A percentile compares a stretch with the other conserved stretches of the same genome.
Conservation (phyloP, 2,888 invertebrate species). For the Megaustenia siamemsis region DNA sequence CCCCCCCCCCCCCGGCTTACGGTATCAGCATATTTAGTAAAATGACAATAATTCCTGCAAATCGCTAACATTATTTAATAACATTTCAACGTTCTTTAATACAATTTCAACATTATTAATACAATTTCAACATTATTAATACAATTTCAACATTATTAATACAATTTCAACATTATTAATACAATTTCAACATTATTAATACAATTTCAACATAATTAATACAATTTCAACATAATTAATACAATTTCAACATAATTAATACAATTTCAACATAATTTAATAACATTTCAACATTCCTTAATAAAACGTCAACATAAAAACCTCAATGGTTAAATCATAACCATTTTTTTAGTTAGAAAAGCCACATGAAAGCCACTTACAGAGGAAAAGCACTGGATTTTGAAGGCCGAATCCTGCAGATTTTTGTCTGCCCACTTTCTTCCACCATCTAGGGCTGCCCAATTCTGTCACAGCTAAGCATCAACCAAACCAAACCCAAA, state of each 20-base stretch:
- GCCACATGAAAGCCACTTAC: neutral
- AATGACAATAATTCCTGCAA: neutral
- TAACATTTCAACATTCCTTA: neutral
- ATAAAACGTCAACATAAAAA: neutral
- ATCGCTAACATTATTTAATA: neutral
- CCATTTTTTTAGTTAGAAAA: too few species aligned
- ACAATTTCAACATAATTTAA: neutral
- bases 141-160: too few species aligned
- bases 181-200: too few species aligned
- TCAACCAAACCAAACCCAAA: conserved; percentile 96
- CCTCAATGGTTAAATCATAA: neutral
- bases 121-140: too few species aligned
- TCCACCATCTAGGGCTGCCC: conserved; percentile 85
- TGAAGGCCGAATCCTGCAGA: neutral
- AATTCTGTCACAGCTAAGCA: conserved; percentile 87
- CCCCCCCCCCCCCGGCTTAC: neutral
- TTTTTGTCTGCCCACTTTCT: conserved; percentile 80
- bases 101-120: neutral
- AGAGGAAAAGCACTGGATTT: neutral
- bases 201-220: too few species aligned
- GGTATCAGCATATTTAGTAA: too few species aligned
- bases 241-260: neutral
- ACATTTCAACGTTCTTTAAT: neutral
- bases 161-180: too few species aligned
- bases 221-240: too few species aligned